Conservation (phyloP, 2,888 invertebrate species). For the Tethea ocularis region DNA sequence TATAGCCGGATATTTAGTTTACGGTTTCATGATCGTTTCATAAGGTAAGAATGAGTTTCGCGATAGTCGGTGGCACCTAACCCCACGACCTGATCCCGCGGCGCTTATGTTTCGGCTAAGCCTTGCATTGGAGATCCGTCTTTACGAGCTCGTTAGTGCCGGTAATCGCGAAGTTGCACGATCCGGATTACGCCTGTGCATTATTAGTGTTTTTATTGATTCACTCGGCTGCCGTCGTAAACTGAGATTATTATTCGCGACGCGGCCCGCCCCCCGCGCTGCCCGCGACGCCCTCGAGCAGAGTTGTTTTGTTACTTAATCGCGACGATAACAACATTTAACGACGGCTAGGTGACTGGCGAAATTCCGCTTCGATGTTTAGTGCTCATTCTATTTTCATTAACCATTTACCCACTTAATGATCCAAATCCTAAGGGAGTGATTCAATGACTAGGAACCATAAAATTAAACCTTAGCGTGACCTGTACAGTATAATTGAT, state of each 20-base stretch:
- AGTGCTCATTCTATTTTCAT: conserved; percentile 84
- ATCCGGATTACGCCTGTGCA: conserved; percentile 81
- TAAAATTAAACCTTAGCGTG: conserved; percentile 80
- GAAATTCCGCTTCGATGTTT: conserved; percentile 82
- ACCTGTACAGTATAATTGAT: conserved; percentile 66
- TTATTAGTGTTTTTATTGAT: conserved; percentile 85
- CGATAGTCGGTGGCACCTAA: conserved; percentile 16
- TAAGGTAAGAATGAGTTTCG: conserved; percentile 27
- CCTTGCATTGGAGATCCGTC: conserved; percentile 79
- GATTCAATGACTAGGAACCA: conserved; percentile 76
- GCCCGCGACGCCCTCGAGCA: conserved; percentile 58
- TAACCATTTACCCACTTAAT: conserved; percentile 84
- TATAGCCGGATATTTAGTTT: background rate
- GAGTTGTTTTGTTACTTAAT: conserved; percentile 83
- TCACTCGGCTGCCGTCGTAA: conserved; percentile 83
- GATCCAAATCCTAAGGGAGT: conserved; percentile 80
- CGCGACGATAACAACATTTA: conserved; percentile 83
- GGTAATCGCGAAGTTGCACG: conserved; percentile 81
- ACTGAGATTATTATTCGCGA: conserved; percentile 83
- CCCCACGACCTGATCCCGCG: conserved; percentile 49
- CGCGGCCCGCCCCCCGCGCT: conserved; percentile 45
- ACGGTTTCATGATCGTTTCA: conserved; percentile 11
- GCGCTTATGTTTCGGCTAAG: conserved; percentile 61
- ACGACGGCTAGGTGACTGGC: conserved; percentile 84
- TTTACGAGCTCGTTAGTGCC: conserved; percentile 83